Base-by-base conservation (phyloP, 2,113 vertebrate species). In the Hylia prasina region DNA sequence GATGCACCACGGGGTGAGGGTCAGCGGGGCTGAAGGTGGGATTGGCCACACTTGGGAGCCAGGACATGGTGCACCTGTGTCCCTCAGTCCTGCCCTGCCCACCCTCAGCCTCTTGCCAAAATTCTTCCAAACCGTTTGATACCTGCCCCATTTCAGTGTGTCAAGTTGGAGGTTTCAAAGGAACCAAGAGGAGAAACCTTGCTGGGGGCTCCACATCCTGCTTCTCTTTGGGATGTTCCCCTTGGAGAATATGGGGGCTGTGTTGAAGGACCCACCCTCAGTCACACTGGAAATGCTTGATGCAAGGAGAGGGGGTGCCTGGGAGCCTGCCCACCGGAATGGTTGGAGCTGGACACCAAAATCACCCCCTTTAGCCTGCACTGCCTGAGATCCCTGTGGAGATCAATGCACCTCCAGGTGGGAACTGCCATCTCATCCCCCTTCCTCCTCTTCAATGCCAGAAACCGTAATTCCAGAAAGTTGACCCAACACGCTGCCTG, bases 351-450 rank as follows among this genome's bases (percentile, higher is more conserved):
- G 12, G 88, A 27, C 68, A 24, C 71, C 78, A 28, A 12, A 71
- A 23, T 11, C 1, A 1, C 2, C 0, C n/a, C 47, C 0, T 0
- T 44, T 5, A 54, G 12, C 40, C n/a, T 13, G 45, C 82, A 58
- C 84, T 90, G 82, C 78, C 71, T 3, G 45, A 72, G 71, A 44
- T 61, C 76, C 69, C 79, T 24, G 1, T 16, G 40, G 93, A 80
- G 80, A 82, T 60, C 35, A 20, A 3, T 1, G 31, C 66, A 23
- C 37, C 30, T 54, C 48, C 9, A 54, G 51, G 2, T 40, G 40
- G 87, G 79, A 65, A 16, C 84, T 50, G 39, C 84, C 72, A 33
- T 48, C 79, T 65, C 72, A 11, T 19, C 51, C 42, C 40, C 28
- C 50, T 80, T 50, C 64, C 28, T 66, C 73, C 90, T 40, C 45